Evolutionary conservation across 2,888 invertebrate species (phyloP).

Genomic region (Himalopsyche japonica): DNA sequence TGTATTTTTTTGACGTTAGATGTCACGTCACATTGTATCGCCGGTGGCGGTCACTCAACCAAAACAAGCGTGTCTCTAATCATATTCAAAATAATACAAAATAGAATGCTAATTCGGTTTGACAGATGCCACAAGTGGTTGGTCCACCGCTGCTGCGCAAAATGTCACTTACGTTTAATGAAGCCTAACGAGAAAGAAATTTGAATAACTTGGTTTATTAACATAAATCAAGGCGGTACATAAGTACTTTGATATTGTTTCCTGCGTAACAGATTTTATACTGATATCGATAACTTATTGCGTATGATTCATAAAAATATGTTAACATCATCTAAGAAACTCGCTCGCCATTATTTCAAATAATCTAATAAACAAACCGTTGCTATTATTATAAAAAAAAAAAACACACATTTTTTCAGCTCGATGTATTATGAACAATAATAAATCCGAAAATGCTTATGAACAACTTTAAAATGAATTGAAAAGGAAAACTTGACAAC

Average conservation of each 20-base stretch:
- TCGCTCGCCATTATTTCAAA: too few species aligned
- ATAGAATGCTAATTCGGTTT: neutral
- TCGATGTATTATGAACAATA: too few species aligned
- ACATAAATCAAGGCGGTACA: neutral
- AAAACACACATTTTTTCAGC: too few species aligned
- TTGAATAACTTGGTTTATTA: neutral
- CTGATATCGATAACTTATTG: neutral
- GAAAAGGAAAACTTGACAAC: too few species aligned
- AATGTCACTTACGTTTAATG: neutral
- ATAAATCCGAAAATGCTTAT: too few species aligned
- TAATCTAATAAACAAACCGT: too few species aligned
- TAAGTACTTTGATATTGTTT: neutral
- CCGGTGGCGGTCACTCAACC: neutral
- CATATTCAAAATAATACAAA: slow-evolving; percentile 1
- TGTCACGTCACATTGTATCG: neutral
- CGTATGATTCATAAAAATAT: neutral
- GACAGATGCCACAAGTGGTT: neutral
- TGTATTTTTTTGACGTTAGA: too few species aligned
- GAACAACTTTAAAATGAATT: too few species aligned
- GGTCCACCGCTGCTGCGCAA: neutral
- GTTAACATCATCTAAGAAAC: too few species aligned
- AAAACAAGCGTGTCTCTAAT: neutral
- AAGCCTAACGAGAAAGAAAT: neutral
- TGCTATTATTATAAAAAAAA: too few species aligned
- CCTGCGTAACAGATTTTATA: neutral